Evolutionary conservation across 2,888 invertebrate species (phyloP).

Genomic region (Smittia sp.): DNA sequence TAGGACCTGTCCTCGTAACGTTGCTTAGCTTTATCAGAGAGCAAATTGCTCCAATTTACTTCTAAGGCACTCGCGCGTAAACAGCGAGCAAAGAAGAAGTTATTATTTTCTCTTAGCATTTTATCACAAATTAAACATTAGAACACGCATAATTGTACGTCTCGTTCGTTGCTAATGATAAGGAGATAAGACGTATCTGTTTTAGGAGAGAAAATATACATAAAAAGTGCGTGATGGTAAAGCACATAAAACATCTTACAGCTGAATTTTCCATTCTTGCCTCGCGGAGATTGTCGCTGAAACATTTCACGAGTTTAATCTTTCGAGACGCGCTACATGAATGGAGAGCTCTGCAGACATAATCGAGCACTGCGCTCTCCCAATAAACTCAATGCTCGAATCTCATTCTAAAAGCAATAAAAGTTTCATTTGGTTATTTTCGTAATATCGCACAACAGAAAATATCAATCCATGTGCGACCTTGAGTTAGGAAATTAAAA

Average conservation of each 20-base stretch:
- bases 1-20: neutral
- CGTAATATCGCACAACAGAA: neutral
- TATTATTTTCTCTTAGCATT: neutral
- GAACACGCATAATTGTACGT: slow-evolving; percentile 29
- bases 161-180: neutral
- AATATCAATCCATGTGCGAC: slow-evolving; percentile 23
- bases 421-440: slow-evolving; percentile 4
- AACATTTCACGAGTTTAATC: neutral
- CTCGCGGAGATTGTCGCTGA: neutral
- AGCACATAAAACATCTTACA: neutral
- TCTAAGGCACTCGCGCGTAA: neutral
- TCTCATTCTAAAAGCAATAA: slow-evolving; percentile 12
- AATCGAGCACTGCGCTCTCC: too few species aligned
- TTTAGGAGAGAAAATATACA: neutral
- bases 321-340: neutral
- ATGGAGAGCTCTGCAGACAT: neutral
- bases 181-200: slow-evolving; percentile 20
- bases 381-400: neutral
- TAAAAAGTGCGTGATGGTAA: neutral
- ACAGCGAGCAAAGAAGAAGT: neutral
- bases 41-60: neutral
- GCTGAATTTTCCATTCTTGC: neutral
- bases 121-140: slow-evolving; percentile 33
- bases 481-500: neutral
- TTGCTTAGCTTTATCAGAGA: neutral